Conservation (phyloP, 2,113 vertebrate species). For the Chloropsis hardwickii region DNA sequence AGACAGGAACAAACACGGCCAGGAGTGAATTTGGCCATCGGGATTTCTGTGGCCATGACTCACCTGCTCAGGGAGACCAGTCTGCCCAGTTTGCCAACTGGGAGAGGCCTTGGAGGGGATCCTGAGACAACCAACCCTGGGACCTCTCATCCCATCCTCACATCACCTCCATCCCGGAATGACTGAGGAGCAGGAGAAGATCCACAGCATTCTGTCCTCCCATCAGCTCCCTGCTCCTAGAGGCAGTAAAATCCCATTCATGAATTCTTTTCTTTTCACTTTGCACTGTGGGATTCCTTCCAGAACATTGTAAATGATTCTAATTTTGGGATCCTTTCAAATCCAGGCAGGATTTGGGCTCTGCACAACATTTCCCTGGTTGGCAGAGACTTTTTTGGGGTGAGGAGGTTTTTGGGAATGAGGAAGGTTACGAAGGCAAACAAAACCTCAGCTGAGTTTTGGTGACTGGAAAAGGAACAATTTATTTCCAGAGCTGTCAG, state of each 20-base stretch:
- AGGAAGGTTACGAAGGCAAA: not conserved
- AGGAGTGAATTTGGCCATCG: not conserved
- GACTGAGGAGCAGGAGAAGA: not conserved
- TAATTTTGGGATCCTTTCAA: not conserved
- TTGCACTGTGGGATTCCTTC: not conserved
- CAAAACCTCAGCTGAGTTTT: not conserved
- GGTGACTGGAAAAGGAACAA: not conserved
- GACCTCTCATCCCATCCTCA: not conserved
- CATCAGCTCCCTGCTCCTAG: not conserved
- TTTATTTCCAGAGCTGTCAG: not conserved
- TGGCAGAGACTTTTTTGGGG: not conserved
- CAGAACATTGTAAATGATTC: not conserved
- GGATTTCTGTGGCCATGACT: not conserved
- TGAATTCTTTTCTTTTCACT: not conserved
- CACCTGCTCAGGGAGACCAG: not conserved
- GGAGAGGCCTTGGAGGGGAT: not conserved
- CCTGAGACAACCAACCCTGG: not conserved
- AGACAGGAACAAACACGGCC: not conserved
- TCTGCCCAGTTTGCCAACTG: not conserved
- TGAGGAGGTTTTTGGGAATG: no score
- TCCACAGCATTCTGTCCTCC: not conserved
- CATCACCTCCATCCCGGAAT: accelerated
- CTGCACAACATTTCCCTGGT: not conserved
- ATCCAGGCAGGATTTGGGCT: not conserved
- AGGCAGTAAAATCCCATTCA: not conserved